These are phyloP conservation scores for Drosophila neocordata DNA, from an alignment of 1,140 invertebrate genomes.

Conservation along the genomic window DNA sequence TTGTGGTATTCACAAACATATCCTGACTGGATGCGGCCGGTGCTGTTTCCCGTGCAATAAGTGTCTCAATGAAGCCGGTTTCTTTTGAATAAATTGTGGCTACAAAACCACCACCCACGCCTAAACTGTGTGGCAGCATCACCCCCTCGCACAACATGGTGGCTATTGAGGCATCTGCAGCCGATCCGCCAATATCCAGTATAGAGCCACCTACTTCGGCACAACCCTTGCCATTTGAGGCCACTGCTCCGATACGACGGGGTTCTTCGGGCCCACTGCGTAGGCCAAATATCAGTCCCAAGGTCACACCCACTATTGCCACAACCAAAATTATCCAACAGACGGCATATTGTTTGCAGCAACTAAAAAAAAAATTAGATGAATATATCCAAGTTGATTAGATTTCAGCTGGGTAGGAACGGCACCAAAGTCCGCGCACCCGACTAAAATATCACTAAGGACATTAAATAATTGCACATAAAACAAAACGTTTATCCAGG, in stretches of 20 bases:
- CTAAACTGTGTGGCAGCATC: slow-evolving; percentile 93
- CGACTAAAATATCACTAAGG: slow-evolving; percentile 36
- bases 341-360: slow-evolving; percentile 60
- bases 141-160: slow-evolving; percentile 94
- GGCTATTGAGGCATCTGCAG: slow-evolving; percentile 94
- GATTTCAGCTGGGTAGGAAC: background rate
- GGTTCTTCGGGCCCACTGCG: slow-evolving; percentile 24
- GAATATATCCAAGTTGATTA: too few relatives aligned
- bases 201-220: slow-evolving; percentile 89
- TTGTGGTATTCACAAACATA: slow-evolving; percentile 86
- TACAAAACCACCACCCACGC: slow-evolving; percentile 93
- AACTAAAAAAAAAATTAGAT: background rate
- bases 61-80: slow-evolving; percentile 84
- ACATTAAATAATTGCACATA: slow-evolving; percentile 35
- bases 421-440: slow-evolving; percentile 22
- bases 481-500: slow-evolving; percentile 18
- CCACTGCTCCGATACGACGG: slow-evolving; percentile 86
- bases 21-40: slow-evolving; percentile 86
- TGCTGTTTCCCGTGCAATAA: slow-evolving; percentile 93
- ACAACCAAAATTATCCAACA: slow-evolving; percentile 62
- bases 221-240: slow-evolving; percentile 90
- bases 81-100: slow-evolving; percentile 90
- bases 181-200: slow-evolving; percentile 90
- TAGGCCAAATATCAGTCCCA: slow-evolving; percentile 67
- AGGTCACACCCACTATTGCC: slow-evolving; percentile 45